Evolutionary conservation across 2,888 invertebrate species (phyloP).

Genomic region (Zaprionus lineosus): DNA sequence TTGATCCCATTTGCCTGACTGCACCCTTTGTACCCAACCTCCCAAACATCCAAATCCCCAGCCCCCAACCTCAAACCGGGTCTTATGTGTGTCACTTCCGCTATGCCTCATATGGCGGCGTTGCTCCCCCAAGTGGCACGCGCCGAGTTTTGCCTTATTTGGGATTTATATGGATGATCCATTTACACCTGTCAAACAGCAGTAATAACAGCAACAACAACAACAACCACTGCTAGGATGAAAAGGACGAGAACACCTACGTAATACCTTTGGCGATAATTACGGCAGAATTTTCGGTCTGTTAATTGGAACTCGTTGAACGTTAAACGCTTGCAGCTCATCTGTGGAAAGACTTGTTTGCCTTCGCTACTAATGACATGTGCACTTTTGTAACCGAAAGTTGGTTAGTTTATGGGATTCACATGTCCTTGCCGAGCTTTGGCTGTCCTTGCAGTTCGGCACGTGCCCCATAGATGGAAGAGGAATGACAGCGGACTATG

Average conservation of each 20-base stretch:
- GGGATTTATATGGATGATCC: no score
- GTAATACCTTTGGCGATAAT: background rate
- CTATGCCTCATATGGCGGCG: slow-evolving; percentile 14
- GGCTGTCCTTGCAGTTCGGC: slow-evolving; percentile 31
- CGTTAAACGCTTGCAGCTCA: slow-evolving; percentile 39
- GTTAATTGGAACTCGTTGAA: slow-evolving; percentile 29
- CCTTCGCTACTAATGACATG: slow-evolving; percentile 27
- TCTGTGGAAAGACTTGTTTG: slow-evolving; percentile 33
- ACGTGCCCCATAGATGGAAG: slow-evolving; percentile 39
- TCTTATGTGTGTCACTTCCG: slow-evolving; percentile 73
- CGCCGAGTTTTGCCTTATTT: no score
- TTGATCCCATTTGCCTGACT: slow-evolving; percentile 66
- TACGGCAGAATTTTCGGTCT: slow-evolving; percentile 32
- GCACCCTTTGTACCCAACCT: slow-evolving; percentile 4
- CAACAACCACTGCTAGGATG: no score
- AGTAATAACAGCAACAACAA: no score
- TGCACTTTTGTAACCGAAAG: slow-evolving; percentile 1
- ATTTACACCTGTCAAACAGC: slow-evolving; percentile 21
- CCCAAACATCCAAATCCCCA: background rate
- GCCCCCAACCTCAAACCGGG: background rate
- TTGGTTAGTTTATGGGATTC: no score
- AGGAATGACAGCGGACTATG: slow-evolving; percentile 47
- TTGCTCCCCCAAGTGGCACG: slow-evolving; percentile 37
- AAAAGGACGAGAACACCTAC: no score
- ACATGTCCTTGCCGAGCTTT: slow-evolving; percentile 19